Base-by-base conservation (phyloP, 1,140 invertebrate genomes). In the silkworm (Bombyx mori) region DNA sequence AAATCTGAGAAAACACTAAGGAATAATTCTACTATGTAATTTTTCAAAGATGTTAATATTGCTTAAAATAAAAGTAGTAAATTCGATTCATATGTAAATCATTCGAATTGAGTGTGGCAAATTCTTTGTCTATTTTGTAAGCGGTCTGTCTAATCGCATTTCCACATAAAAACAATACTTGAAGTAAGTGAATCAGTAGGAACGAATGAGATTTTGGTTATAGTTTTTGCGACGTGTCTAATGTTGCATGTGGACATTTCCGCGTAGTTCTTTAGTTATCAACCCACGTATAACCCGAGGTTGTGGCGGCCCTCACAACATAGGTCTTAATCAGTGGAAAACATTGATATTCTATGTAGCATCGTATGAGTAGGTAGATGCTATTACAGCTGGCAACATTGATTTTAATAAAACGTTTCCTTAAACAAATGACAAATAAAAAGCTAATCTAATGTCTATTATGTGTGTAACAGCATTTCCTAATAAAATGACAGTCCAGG, bases 211-310 rank as follows among this genome's bases (percentile, higher is more conserved):
- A 26, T 7, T 45, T 60, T 60, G 18, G 45, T 35, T 35, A 35
- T 2, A 35, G 26, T 44, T 61, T 61, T 61, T 61, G 26, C 26
- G 26, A 35, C 26, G 26, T 35, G 26, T 35, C 26, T 35, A 35
- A 35, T 53, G 35, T 54, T 18, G 9, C 8, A 54, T 35, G 55
- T 58, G 50, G 50, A 61, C 57, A 57, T 77, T 81, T 81, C 80
- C 80, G 80, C 75, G 72, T 81, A 76, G 70, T 62, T 78, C 69
- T 71, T 80, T 80, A 77, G 72, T 68, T 73, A 54, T 48, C 79
- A 59, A 44, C 77, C 78, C 81, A 82, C 81, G 81, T 84, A 58
- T 68, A 57, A 67, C 60, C 69, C 76, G 76, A 82, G 78, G 77
- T 66, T 75, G 66, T 65, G 57, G 54, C 53, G 46, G 45, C 65